phyloP scores from a whole-genome alignment of 2,797 vertebrate species.

The Pristis pectinata region DNA sequence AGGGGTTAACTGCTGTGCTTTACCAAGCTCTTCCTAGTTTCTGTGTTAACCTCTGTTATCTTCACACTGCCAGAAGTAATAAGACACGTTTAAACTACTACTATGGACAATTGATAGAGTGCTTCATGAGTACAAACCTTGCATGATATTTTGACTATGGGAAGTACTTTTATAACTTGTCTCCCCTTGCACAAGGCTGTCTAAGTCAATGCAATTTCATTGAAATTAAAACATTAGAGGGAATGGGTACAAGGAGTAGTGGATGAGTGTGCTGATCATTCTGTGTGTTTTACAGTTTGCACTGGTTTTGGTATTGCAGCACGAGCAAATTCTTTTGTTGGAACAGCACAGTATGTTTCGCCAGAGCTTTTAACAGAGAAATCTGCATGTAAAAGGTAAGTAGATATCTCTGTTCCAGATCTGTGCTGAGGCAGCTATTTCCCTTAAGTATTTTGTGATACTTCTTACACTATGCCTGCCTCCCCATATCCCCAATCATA shows the following conservation, averaged over 20 bases:
- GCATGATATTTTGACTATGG: not conserved
- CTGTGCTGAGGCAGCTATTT: not conserved
- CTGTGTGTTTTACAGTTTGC: not conserved
- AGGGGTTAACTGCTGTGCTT: not conserved
- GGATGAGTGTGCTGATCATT: not conserved
- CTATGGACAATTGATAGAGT: not conserved
- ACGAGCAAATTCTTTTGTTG: constrained; percentile 96
- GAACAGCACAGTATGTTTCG: constrained; percentile 97
- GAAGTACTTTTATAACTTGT: not conserved
- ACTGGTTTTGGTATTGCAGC: constrained; percentile 57
- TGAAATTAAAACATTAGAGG: not conserved
- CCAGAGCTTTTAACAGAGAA: constrained; percentile 97
- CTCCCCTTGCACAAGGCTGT: not conserved
- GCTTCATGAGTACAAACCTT: not conserved
- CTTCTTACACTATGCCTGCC: not conserved
- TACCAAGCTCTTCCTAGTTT: not conserved
- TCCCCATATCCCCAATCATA: not conserved
- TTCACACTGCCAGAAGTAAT: not conserved
- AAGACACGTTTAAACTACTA: not conserved
- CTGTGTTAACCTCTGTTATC: not conserved
- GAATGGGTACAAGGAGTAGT: not conserved
- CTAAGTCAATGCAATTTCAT: not conserved
- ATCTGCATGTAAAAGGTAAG: constrained; percentile 96
- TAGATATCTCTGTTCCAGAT: not conserved
- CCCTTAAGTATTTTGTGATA: not conserved